Evolutionary conservation across 2,888 invertebrate species (phyloP).

Genomic region (Lagria hirta): DNA sequence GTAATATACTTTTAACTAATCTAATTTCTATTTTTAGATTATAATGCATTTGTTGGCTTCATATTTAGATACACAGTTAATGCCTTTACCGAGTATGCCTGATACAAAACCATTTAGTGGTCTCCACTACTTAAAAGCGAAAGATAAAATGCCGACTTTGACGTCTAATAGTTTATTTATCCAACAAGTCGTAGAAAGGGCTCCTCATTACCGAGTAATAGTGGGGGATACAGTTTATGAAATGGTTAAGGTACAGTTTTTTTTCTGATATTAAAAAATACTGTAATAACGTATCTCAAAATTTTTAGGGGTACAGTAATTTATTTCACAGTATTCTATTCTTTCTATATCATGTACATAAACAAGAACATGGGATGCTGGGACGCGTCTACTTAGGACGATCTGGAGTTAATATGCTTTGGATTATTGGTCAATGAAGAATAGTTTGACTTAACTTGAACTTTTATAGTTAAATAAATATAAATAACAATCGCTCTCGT

Average conservation of each 20-base stretch:
- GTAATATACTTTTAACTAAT: neutral
- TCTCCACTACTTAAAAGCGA: conserved; percentile 54
- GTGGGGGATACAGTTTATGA: conserved; percentile 68
- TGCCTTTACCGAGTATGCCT: conserved; percentile 65
- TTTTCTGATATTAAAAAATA: conserved; percentile 2
- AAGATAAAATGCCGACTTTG: conserved; percentile 52
- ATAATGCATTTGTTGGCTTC: conserved; percentile 82
- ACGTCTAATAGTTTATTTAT: conserved; percentile 61
- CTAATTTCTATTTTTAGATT: conserved; percentile 57
- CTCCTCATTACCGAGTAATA: conserved; percentile 72
- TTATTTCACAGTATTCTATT: conserved; percentile 83
- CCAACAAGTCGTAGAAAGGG: conserved; percentile 63
- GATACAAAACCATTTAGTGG: conserved; percentile 68
- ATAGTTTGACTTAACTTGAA: too few relatives aligned
- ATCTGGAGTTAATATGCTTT: conserved; percentile 82
- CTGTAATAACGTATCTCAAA: too few relatives aligned
- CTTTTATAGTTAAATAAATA: too few relatives aligned
- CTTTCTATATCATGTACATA: conserved; percentile 75
- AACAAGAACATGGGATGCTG: conserved; percentile 71
- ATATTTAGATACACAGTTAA: conserved; percentile 81
- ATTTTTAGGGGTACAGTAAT: conserved; percentile 80
- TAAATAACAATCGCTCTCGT: too few relatives aligned
- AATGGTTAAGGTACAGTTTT: conserved; percentile 61
- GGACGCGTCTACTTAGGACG: conserved; percentile 76
- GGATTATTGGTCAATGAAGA: conserved; percentile 62